A percentile compares a stretch with the other conserved stretches of the same genome.
These are phyloP conservation scores for Bombus waltoni DNA, from an alignment of 1,140 invertebrate species.

Conservation along the genomic window DNA sequence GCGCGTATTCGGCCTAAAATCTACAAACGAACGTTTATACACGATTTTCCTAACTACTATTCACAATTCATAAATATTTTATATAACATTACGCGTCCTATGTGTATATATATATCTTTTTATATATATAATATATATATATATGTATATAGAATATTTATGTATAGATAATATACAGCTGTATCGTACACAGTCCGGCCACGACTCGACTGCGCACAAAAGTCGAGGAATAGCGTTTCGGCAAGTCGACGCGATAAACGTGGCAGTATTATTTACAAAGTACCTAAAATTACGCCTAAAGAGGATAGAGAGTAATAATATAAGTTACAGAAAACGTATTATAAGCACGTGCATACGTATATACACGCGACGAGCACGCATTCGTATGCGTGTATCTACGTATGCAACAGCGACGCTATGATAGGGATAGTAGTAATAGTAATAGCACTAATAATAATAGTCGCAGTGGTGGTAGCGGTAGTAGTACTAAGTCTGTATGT, in stretches of 20 bases:
- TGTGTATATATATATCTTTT: constrained; percentile 8
- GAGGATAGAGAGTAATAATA: constrained; percentile 53
- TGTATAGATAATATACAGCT: constrained; percentile 62
- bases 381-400: constrained; percentile 21
- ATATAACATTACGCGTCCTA: constrained; percentile 45
- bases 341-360: constrained; percentile 36
- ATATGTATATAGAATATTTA: constrained; percentile 65
- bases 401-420: constrained; percentile 38
- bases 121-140: constrained; percentile 27
- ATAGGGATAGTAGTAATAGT: constrained; percentile 50
- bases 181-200: constrained; percentile 55
- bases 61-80: constrained; percentile 68
- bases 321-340: constrained; percentile 65
- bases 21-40: constrained; percentile 66
- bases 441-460: constrained; percentile 61
- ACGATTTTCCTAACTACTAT: constrained; percentile 68
- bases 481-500: constrained; percentile 41
- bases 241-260: constrained; percentile 17
- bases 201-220: constrained; percentile 22
- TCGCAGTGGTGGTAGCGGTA: constrained; percentile 64
- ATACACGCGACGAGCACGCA: constrained; percentile 15
- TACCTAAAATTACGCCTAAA: constrained; percentile 58
- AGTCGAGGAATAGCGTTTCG: constrained; percentile 18
- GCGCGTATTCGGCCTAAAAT: constrained; percentile 49
- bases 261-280: constrained; percentile 60